phyloP scores from a whole-genome alignment of 2,888 invertebrate species.

The Eugnorisma glareosa region DNA sequence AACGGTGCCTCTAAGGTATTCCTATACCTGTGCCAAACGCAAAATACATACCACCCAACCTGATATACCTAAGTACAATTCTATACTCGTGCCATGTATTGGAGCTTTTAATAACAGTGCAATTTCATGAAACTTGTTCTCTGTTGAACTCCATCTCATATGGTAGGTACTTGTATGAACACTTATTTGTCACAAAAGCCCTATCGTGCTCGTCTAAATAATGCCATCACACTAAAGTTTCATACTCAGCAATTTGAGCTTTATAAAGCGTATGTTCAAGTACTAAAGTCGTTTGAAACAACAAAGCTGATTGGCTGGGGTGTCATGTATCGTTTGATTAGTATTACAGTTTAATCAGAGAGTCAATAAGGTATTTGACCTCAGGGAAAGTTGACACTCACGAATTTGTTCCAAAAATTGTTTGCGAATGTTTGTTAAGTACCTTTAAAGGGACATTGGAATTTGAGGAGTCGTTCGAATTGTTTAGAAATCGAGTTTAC shows the following conservation, averaged over 20 bases:
- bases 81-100: background rate
- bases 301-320: slow-evolving; percentile 49
- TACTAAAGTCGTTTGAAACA: slow-evolving; percentile 13
- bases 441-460: background rate
- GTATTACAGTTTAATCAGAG: slow-evolving; percentile 59
- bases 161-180: slow-evolving; percentile 27
- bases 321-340: slow-evolving; percentile 61
- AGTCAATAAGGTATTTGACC: slow-evolving; percentile 59
- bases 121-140: slow-evolving; percentile 1
- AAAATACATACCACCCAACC: background rate
- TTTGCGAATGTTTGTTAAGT: slow-evolving; percentile 18
- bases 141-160: slow-evolving; percentile 8
- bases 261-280: background rate
- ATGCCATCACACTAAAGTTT: slow-evolving; percentile 36
- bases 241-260: slow-evolving; percentile 34
- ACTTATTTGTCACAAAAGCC: slow-evolving; percentile 45
- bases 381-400: slow-evolving; percentile 32
- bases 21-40: background rate
- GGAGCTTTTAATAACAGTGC: background rate
- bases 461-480: slow-evolving; percentile 7
- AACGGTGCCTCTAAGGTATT: background rate
- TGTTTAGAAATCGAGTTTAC: background rate
- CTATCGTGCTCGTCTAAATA: slow-evolving; percentile 46
- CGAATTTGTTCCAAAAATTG: slow-evolving; percentile 23
- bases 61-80: background rate